phyloP scores from a whole-genome alignment of 2,888 invertebrate genomes.

The Parascotia fuliginaria region DNA sequence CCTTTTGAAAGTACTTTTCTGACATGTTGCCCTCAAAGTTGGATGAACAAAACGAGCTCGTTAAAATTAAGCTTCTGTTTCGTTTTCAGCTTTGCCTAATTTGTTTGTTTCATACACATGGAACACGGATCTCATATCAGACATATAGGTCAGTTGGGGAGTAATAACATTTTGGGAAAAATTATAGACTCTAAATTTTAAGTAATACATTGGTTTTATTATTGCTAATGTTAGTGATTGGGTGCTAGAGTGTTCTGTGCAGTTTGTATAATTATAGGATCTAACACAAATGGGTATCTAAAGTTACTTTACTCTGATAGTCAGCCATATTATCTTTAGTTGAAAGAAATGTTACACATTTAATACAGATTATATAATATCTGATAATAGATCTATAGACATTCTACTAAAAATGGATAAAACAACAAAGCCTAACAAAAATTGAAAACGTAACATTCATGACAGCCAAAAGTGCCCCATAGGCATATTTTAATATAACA shows the following conservation, averaged over 20 bases:
- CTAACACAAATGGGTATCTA: no score
- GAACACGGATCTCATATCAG: neutral
- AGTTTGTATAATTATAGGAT: no score
- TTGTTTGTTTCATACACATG: slow-evolving; percentile 18
- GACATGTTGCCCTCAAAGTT: slow-evolving; percentile 57
- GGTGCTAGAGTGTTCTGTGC: no score
- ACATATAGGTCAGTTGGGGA: neutral
- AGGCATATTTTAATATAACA: slow-evolving; percentile 52
- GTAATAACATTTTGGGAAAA: no score
- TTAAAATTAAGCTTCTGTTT: slow-evolving; percentile 32
- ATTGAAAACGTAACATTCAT: slow-evolving; percentile 25
- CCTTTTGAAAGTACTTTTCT: slow-evolving; percentile 61
- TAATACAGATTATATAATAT: neutral
- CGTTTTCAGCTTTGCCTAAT: slow-evolving; percentile 11
- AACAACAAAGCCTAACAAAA: slow-evolving; percentile 1
- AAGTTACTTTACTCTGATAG: no score
- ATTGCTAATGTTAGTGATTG: no score
- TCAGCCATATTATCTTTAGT: no score
- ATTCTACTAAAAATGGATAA: neutral
- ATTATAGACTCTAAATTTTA: no score
- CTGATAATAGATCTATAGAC: neutral
- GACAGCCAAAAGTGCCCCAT: slow-evolving; percentile 32
- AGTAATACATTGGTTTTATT: no score
- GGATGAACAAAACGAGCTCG: slow-evolving; percentile 33
- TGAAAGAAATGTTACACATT: neutral